These are phyloP conservation scores for Martes martes DNA, from an alignment of 2,113 vertebrate species.

Conservation along the genomic window DNA sequence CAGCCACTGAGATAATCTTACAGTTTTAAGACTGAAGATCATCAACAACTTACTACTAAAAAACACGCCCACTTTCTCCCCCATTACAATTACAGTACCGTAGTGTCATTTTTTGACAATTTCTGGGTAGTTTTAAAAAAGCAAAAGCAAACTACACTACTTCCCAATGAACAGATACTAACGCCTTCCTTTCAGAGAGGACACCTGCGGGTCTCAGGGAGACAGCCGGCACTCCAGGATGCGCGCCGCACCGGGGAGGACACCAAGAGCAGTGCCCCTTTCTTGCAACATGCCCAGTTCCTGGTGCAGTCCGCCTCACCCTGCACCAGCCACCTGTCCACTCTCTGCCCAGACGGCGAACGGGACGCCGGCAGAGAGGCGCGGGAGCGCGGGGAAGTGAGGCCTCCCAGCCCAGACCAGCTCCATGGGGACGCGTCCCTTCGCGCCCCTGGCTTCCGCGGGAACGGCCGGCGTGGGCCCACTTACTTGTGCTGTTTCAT, in stretches of 20 bases:
- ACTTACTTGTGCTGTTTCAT: slow-evolving; percentile 98
- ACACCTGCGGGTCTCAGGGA: rapidly evolving
- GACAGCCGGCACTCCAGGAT: rapidly evolving
- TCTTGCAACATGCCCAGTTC: rapidly evolving
- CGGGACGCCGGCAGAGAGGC: neutral
- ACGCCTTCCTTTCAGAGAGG: neutral
- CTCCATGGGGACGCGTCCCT: neutral
- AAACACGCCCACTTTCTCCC: rapidly evolving
- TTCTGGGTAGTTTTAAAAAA: neutral
- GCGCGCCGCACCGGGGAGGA: rapidly evolving
- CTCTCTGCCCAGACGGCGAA: slow-evolving; percentile 21
- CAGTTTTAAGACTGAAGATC: neutral
- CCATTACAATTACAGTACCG: rapidly evolving
- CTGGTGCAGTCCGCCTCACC: rapidly evolving
- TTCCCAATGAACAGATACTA: rapidly evolving
- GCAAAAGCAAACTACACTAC: neutral
- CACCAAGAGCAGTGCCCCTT: rapidly evolving
- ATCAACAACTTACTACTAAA: rapidly evolving
- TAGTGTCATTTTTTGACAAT: rapidly evolving
- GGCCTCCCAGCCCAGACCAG: neutral
- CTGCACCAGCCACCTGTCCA: neutral
- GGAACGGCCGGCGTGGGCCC: rapidly evolving
- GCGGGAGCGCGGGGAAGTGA: rapidly evolving
- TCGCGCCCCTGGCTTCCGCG: neutral
- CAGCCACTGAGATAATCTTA: rapidly evolving